Percentiles rank a stretch among this genome's conserved stretches.
phyloP scores from a whole-genome alignment of 2,113 vertebrate species.

The Zosterops borbonicus region DNA sequence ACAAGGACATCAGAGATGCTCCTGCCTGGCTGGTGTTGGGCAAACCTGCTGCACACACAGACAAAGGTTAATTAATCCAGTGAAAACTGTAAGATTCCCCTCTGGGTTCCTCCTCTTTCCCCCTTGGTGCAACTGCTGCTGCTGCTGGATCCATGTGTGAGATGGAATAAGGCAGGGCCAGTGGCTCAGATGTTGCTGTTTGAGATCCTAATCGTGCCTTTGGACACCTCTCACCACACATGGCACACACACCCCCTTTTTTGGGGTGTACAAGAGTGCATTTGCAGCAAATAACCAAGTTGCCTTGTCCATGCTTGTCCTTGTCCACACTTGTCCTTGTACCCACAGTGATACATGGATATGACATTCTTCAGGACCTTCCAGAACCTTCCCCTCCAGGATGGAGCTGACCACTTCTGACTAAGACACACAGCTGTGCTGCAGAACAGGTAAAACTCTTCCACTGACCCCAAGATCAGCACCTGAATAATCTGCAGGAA shows the following conservation, averaged over 20 bases:
- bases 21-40: background rate
- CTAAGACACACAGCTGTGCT: background rate
- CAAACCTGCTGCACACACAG: background rate
- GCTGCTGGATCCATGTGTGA: background rate
- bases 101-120: background rate
- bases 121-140: background rate
- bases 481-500: background rate
- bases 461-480: background rate
- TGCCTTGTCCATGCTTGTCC: background rate
- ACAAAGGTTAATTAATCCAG: background rate
- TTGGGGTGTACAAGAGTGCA: background rate
- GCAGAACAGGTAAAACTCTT: background rate
- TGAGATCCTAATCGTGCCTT: background rate
- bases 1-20: background rate
- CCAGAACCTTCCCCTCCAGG: background rate
- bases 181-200: background rate
- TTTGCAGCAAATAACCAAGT: background rate
- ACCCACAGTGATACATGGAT: background rate
- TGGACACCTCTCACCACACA: no score
- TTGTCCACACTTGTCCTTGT: background rate
- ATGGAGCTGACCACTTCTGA: background rate
- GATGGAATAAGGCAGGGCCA: background rate
- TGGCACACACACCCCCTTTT: rapidly evolving
- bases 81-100: background rate
- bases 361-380: background rate